Conservation (phyloP, 2,888 invertebrate genomes). For the Morpho achilles region DNA sequence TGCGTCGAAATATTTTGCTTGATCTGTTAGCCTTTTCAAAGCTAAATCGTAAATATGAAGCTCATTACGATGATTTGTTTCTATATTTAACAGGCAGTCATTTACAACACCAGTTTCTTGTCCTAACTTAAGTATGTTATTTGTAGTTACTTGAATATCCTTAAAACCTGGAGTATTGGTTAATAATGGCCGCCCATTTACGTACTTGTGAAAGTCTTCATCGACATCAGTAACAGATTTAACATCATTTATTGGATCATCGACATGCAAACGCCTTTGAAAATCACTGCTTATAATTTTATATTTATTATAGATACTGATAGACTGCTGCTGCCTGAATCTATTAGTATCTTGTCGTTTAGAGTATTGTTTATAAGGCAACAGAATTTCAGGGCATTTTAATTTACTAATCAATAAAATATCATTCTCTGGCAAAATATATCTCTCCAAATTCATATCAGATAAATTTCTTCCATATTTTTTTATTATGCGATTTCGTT, state of each 20-base stretch:
- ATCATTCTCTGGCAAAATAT: slow-evolving; percentile 35
- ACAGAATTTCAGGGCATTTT: slow-evolving; percentile 42
- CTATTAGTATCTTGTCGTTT: slow-evolving; percentile 41
- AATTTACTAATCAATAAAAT: slow-evolving; percentile 37
- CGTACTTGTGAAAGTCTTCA: slow-evolving; percentile 43
- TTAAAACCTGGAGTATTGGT: slow-evolving; percentile 44
- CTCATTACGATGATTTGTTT: slow-evolving; percentile 76
- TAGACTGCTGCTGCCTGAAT: slow-evolving; percentile 37
- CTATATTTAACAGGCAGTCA: slow-evolving; percentile 73
- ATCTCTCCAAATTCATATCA: slow-evolving; percentile 21
- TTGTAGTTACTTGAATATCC: slow-evolving; percentile 42
- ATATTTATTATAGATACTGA: slow-evolving; percentile 44
- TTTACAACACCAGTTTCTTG: slow-evolving; percentile 60
- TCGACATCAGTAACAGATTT: slow-evolving; percentile 47
- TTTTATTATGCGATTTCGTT: slow-evolving; percentile 8
- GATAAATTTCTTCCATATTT: slow-evolving; percentile 7
- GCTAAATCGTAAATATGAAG: slow-evolving; percentile 65
- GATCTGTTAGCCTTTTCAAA: slow-evolving; percentile 64
- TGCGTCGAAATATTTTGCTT: slow-evolving; percentile 78
- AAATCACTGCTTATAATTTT: slow-evolving; percentile 46
- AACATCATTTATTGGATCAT: slow-evolving; percentile 40
- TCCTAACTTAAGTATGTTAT: slow-evolving; percentile 40
- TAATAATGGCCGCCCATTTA: slow-evolving; percentile 39
- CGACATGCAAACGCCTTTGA: slow-evolving; percentile 38
- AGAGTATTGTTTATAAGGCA: slow-evolving; percentile 47